Evolutionary conservation across 2,113 vertebrate genomes (phyloP).

Genomic region (Rhinolophus ferrumequinum): DNA sequence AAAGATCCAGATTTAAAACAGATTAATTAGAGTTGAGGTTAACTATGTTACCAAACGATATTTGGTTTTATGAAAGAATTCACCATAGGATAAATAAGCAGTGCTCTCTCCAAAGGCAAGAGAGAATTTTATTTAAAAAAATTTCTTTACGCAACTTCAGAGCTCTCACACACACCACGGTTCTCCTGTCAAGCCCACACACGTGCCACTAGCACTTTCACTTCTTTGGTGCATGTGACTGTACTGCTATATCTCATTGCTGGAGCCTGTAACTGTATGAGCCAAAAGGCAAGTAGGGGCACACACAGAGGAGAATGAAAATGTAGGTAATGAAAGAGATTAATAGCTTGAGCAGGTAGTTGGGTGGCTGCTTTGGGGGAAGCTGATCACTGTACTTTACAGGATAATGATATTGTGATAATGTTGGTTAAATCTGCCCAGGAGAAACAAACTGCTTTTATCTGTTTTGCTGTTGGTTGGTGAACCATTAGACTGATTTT

Average conservation of each 20-base stretch:
- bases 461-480: slow-evolving; percentile 57
- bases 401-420: slow-evolving; percentile 59
- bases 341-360: neutral
- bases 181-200: neutral
- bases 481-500: slow-evolving; percentile 62
- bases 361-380: slow-evolving; percentile 29
- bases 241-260: neutral
- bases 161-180: neutral
- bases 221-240: neutral
- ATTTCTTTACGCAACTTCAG: neutral
- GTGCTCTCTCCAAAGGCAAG: neutral
- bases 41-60: neutral
- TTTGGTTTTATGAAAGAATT: neutral
- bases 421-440: slow-evolving; percentile 71
- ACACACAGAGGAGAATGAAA: neutral
- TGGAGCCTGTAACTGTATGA: neutral
- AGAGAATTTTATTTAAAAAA: neutral
- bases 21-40: neutral
- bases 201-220: fast-evolving
- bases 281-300: slow-evolving; percentile 2
- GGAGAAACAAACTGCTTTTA: slow-evolving; percentile 70
- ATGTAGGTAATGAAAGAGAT: slow-evolving; percentile 23
- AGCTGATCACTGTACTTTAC: slow-evolving; percentile 48
- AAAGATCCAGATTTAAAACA: neutral
- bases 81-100: neutral